Evolutionary conservation across 2,888 invertebrate species (phyloP), one percentile per base, ranked within the genome.

Genomic region (Ptilodon capucinus): DNA sequence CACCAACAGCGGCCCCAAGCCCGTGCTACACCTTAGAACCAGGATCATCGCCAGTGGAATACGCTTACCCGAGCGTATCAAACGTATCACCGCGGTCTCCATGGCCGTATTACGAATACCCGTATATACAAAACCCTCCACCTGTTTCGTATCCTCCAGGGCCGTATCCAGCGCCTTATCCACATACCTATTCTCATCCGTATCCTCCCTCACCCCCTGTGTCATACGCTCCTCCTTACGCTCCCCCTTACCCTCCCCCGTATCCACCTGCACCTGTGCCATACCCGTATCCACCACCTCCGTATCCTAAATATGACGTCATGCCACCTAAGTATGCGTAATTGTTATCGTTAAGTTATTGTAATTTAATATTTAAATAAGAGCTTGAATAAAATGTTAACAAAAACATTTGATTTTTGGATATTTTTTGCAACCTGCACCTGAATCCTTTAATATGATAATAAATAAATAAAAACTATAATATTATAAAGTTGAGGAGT

Each of bases 161-260:
- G 6, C 40, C 48, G 0, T 40, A 40, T 6, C 60, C 60, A 2
- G 39, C 47, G 4, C 71, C 74, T 25, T 71, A 68, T 25, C 51
- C 63, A 0, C 66, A 64, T 14, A 46, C 68, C 19, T 34, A 42
- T 13, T 42, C 42, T 35, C 44, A 13, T 23, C 42, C 40, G 55
- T 51, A 42, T 7, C 25, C 13, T 16, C 54, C 14, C 55, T 48
- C 23, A 1, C 46, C 54, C 1, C 28, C 47, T n/a, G 36, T n/a
- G n/a, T n/a, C 57, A 13, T 64, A 54, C 16, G 28, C 50, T 28
- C 51, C 50, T 11, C 46, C 46, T 42, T 16, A 23, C 44, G 52
- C 59, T 40, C 42, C 52, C 5, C 46, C 53, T 17, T 66, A 62
- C 21, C 45, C 54, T 23, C 44, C 61, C n/a, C 28, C 54, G 8